phyloP scores from a whole-genome alignment of 2,113 vertebrate species.

The Mirounga angustirostris region DNA sequence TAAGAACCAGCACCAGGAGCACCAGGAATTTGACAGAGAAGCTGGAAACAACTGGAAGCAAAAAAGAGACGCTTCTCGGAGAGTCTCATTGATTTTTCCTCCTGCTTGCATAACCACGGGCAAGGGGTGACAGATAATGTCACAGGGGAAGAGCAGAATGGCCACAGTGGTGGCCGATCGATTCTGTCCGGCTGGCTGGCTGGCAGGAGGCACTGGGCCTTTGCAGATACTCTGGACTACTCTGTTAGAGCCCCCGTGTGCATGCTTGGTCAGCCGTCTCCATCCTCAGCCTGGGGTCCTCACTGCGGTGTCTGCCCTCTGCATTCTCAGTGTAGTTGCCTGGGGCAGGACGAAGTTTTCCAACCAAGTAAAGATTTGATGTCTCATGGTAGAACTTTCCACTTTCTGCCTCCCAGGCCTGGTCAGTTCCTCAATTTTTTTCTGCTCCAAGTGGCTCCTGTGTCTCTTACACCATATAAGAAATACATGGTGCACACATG shows the following conservation, averaged over 20 bases:
- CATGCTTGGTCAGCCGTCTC: fast-evolving
- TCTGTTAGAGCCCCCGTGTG: neutral
- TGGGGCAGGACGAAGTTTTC: neutral
- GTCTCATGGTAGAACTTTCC: neutral
- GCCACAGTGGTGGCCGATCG: neutral
- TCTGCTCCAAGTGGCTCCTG: neutral
- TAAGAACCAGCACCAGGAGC: neutral
- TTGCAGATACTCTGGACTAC: fast-evolving
- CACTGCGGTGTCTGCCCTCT: fast-evolving
- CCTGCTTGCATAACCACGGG: neutral
- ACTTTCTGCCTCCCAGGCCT: neutral
- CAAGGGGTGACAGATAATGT: neutral
- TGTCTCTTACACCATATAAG: neutral
- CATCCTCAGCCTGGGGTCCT: neutral
- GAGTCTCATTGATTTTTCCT: neutral
- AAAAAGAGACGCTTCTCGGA: neutral
- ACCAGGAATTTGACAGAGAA: neutral
- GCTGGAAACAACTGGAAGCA: neutral
- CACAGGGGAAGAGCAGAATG: neutral
- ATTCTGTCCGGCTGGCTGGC: neutral
- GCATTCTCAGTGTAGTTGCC: fast-evolving
- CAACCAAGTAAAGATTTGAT: neutral
- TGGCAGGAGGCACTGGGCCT: neutral
- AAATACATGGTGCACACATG: neutral
- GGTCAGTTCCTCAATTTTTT: neutral